Percentiles rank a stretch among this genome's conserved stretches.
Conservation (phyloP, 2,113 vertebrate genomes). For the Phrynosoma blainvillii region DNA sequence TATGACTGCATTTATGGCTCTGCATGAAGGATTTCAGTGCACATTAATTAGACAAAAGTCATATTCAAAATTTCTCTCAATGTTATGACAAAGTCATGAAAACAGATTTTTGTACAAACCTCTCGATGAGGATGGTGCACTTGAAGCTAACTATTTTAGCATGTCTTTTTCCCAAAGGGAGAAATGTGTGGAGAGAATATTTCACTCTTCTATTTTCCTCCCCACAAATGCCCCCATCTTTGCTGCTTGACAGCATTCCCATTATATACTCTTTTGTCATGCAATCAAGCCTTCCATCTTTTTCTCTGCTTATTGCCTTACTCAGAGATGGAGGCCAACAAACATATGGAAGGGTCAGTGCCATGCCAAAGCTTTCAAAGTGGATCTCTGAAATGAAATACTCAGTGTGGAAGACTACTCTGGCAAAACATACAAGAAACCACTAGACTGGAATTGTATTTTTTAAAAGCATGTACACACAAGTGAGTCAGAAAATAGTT, state of each 20-base stretch:
- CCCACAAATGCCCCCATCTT: slow-evolving; percentile 2
- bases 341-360: slow-evolving; percentile 33
- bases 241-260: slow-evolving; percentile 37
- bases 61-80: background rate
- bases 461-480: slow-evolving; percentile 17
- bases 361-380: slow-evolving; percentile 41
- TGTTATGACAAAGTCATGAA: slow-evolving; percentile 10
- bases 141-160: background rate
- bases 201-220: slow-evolving; percentile 25
- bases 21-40: background rate
- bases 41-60: background rate
- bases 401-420: slow-evolving; percentile 46
- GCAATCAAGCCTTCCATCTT: slow-evolving; percentile 42
- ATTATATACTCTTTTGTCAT: slow-evolving; percentile 46
- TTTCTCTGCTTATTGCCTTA: slow-evolving; percentile 37
- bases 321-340: slow-evolving; percentile 39
- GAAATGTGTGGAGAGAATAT: slow-evolving; percentile 16
- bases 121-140: background rate
- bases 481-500: slow-evolving; percentile 18
- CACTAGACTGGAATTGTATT: slow-evolving; percentile 23
- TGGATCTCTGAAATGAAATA: slow-evolving; percentile 46
- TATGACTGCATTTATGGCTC: background rate
- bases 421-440: slow-evolving; percentile 33
- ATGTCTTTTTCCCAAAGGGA: slow-evolving; percentile 1
- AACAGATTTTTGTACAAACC: slow-evolving; percentile 6